Conservation (phyloP, 2,797 vertebrate species). For the Darevskia mixta region DNA sequence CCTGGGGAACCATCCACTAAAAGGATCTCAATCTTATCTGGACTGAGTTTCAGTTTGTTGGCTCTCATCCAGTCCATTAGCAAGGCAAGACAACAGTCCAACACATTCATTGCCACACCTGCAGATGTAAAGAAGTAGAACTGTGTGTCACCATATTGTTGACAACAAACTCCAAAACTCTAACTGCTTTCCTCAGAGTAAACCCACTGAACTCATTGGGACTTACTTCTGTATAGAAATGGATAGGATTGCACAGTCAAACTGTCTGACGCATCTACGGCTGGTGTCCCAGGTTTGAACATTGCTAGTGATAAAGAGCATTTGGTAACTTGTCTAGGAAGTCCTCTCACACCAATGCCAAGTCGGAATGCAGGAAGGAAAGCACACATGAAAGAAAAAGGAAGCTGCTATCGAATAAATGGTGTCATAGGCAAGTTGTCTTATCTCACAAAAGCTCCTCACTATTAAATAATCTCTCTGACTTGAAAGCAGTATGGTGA, state of each 20-base stretch:
- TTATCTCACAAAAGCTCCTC: background rate
- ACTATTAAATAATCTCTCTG: conserved; percentile 20
- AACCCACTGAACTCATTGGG: background rate
- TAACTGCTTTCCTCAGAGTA: background rate
- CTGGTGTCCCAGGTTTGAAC: background rate
- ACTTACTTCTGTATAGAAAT: background rate
- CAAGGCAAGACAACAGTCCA: no score
- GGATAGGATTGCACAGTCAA: background rate
- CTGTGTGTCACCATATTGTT: no score
- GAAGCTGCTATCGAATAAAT: background rate
- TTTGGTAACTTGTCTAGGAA: background rate
- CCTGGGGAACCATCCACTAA: no score
- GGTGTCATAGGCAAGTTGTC: background rate
- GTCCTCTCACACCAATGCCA: background rate
- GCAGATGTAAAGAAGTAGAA: no score
- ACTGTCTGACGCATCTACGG: background rate
- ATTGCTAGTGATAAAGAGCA: background rate
- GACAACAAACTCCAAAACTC: background rate
- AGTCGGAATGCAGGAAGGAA: background rate
- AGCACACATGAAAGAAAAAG: background rate
- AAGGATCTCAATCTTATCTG: no score
- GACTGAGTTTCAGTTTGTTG: no score
- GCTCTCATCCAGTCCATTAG: no score
- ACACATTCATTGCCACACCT: no score
- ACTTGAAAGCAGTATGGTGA: background rate